Percentiles rank a stretch among this genome's conserved stretches.
phyloP scores from a whole-genome alignment of 2,888 invertebrate species.

The Mythimna loreyi region DNA sequence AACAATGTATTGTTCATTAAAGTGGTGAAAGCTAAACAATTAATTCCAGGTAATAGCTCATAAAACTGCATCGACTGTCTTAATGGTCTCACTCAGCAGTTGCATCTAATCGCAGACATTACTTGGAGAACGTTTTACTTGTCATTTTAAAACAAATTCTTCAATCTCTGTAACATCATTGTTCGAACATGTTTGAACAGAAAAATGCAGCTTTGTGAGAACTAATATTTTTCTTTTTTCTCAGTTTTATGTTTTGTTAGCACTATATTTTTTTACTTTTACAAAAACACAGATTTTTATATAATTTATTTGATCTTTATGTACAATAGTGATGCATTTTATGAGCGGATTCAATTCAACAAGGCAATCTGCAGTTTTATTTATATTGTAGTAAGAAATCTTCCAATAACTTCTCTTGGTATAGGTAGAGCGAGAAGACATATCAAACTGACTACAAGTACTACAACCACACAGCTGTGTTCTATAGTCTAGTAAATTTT shows the following conservation, averaged over 20 bases:
- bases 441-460: no score
- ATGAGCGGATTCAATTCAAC: no score
- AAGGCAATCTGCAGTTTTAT: no score
- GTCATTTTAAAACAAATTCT: conserved; percentile 25
- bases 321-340: no score
- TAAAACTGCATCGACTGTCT: conserved; percentile 41
- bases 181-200: background rate
- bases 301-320: background rate
- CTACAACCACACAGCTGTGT: no score
- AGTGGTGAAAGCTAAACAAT: conserved; percentile 49
- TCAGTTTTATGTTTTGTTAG: background rate
- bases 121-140: conserved; percentile 14
- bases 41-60: conserved; percentile 33
- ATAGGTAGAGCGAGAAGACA: no score
- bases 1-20: conserved; percentile 14
- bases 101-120: conserved; percentile 4
- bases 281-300: background rate
- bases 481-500: no score
- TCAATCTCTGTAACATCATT: background rate
- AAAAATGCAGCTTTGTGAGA: background rate
- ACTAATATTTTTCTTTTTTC: background rate
- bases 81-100: conserved; percentile 1
- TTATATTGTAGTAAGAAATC: no score
- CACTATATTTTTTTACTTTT: background rate
- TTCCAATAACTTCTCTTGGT: no score